A percentile compares a stretch with the other conserved stretches of the same genome.
Evolutionary conservation across 1,140 invertebrate species (phyloP).

Genomic region (Aphelenchoides besseyi): DNA sequence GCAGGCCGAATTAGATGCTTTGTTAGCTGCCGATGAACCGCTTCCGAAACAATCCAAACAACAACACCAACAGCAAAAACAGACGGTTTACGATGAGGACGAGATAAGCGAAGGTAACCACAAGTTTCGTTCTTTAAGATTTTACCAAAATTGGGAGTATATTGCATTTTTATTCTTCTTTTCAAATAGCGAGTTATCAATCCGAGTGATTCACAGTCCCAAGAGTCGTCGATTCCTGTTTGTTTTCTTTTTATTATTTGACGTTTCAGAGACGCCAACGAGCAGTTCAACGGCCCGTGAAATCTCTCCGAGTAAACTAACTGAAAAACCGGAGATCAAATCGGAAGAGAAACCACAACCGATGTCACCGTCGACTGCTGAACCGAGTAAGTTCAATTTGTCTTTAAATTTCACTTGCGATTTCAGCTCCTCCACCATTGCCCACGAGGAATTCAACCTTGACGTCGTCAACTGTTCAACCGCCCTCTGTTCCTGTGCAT

Average conservation of each 20-base stretch:
- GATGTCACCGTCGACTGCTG: too few species aligned
- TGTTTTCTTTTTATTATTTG: not conserved
- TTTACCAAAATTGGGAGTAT: not conserved
- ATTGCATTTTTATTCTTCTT: too few species aligned
- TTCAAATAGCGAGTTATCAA: too few species aligned
- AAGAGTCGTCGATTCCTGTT: not conserved
- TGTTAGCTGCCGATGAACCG: not conserved
- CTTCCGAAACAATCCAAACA: constrained; percentile 4
- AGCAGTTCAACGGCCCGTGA: not conserved
- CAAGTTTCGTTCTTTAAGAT: not conserved
- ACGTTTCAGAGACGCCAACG: not conserved
- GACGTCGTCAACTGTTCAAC: not conserved
- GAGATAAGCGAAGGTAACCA: not conserved
- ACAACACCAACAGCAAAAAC: not conserved
- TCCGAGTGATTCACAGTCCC: too few species aligned
- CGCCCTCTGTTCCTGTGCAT: not conserved
- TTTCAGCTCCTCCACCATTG: not conserved
- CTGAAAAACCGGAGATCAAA: too few species aligned
- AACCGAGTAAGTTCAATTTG: not conserved
- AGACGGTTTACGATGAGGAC: not conserved
- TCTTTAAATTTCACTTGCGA: not conserved
- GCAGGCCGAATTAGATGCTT: constrained; percentile 15
- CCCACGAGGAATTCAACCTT: not conserved
- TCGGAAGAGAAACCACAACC: too few species aligned
- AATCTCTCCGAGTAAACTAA: not conserved